Base-by-base conservation (phyloP, 2,113 vertebrate genomes). In the Puma concolor region DNA sequence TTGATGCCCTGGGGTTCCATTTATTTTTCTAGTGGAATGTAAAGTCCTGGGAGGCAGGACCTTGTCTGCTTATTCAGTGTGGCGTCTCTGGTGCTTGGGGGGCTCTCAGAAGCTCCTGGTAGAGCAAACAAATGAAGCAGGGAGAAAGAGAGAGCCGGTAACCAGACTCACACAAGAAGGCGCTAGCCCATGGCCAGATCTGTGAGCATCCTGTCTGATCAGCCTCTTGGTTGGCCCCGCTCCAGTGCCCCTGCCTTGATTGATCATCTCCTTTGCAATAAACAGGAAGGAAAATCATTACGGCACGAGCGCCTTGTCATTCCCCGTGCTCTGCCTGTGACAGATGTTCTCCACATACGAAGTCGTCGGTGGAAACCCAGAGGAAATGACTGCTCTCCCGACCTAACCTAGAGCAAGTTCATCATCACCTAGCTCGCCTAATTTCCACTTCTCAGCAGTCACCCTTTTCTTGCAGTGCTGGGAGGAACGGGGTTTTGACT, bases 201-300 rank as follows among this genome's bases (percentile, higher is more conserved):
- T 60, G 44, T 77, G 9, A 60, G 52, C 19, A 14, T 57, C 79
- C 33, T 16, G 17, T 83, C 57, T 33, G 63, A 48, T 80, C 17
- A 79, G 31, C 50, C 52, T n/a, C 77, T 77, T 38, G 25, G 7
- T 63, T 44, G 44, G 85, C 31, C 60, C 25, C 2, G 4, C 74
- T 74, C 5, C 6, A 54, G n/a, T 2, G 9, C 67, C 80, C 50
- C 87, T 84, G 14, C 64, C 86, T 41, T 90, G 88, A 98, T 97
- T 0, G 4, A 98, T 98, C 97, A 96, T 94, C 84, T 89, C 95
- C 57, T 91, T 91, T 79, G 79, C 85, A 95, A 98, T 97, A 97
- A 98, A 97, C 97, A 96, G 86, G 97, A 98, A 98, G 67, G 98
- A 83, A 99, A 98, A 98, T 98, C 97, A 97, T 97, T 98, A 64